phyloP scores from a whole-genome alignment of 2,113 vertebrate species.

The Takifugu flavidus region DNA sequence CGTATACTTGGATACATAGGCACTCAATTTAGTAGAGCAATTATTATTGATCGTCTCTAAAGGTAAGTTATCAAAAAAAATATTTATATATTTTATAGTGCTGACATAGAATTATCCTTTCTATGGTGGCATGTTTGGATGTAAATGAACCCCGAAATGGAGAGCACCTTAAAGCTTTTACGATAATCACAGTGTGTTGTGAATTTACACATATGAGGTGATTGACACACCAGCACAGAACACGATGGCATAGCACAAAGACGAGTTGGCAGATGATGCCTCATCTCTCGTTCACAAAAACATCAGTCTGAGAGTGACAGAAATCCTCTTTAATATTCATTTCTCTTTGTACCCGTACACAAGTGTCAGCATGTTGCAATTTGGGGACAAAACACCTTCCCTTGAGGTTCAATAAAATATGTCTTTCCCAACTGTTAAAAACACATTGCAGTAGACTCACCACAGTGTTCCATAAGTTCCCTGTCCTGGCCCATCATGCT shows the following conservation, averaged over 20 bases:
- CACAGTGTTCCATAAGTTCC: constrained; percentile 32
- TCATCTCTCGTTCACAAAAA: constrained; percentile 44
- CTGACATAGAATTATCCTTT: not conserved
- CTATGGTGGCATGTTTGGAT: constrained; percentile 6
- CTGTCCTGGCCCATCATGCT: constrained; percentile 31
- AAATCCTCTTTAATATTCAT: constrained; percentile 56
- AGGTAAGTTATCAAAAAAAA: constrained; percentile 43
- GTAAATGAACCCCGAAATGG: constrained; percentile 7
- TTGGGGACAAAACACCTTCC: too few relatives aligned
- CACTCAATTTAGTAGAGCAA: constrained; percentile 48
- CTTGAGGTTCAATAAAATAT: constrained; percentile 21
- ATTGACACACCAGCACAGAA: constrained; percentile 55
- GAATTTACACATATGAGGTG: constrained; percentile 31
- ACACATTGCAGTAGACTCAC: constrained; percentile 41
- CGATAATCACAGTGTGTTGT: constrained; percentile 24
- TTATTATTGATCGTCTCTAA: constrained; percentile 51
- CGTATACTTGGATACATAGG: constrained; percentile 32
- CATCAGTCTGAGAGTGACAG: constrained; percentile 52
- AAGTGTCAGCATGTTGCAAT: not conserved
- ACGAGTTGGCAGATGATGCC: constrained; percentile 15
- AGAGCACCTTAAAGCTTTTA: constrained; percentile 19
- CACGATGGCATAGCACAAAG: constrained; percentile 49
- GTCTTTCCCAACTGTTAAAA: constrained; percentile 39
- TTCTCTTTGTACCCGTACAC: constrained; percentile 28
- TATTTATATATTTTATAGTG: not conserved